These are phyloP conservation scores for Panthera leo DNA, from an alignment of 2,113 vertebrate genomes.

Conservation along the genomic window DNA sequence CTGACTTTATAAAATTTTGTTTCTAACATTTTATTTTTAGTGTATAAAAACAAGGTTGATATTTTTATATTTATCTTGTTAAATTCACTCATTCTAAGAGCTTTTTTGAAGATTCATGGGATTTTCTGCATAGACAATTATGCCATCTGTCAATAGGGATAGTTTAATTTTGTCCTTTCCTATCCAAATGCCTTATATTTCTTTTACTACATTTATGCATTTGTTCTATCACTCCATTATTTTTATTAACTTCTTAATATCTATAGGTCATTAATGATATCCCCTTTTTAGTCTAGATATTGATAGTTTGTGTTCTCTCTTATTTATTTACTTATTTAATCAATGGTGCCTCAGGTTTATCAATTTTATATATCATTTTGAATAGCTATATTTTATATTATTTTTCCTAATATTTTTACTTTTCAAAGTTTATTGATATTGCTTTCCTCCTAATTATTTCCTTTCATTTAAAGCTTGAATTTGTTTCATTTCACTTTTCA, in stretches of 20 bases:
- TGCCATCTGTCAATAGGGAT: not conserved
- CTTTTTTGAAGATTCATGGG: not conserved
- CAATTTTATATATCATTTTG: not conserved
- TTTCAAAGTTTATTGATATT: not conserved
- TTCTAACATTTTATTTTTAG: not conserved
- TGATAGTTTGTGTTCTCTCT: not conserved
- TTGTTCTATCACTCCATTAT: not conserved
- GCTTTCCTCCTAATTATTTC: not conserved
- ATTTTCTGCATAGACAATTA: not conserved
- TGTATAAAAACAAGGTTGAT: not conserved
- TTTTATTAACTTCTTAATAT: not conserved
- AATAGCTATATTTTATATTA: not conserved
- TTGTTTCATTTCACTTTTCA: not conserved
- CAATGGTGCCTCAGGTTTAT: not conserved
- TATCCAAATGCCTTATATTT: not conserved
- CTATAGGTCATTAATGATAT: not conserved
- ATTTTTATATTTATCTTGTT: not conserved
- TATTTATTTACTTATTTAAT: not conserved
- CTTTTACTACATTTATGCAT: not conserved
- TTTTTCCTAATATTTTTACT: not conserved
- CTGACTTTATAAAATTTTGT: not conserved
- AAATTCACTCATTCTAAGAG: not conserved
- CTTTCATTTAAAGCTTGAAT: not conserved
- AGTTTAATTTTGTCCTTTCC: not conserved
- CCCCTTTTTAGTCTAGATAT: not conserved